Conservation (phyloP, 1,140 invertebrate species). For the Parasteatoda tepidariorum region DNA sequence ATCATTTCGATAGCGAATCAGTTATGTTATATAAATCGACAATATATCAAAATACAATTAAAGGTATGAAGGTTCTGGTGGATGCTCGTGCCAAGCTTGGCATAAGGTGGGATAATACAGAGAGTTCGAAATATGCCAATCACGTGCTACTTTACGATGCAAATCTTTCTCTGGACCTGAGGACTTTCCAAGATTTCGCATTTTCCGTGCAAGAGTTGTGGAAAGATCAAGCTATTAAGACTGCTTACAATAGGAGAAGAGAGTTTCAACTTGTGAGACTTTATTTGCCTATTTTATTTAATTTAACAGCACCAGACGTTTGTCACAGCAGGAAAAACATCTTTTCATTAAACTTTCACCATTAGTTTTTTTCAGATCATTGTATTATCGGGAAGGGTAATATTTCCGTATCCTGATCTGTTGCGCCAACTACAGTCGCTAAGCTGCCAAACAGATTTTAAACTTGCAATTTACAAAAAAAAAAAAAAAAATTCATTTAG, state of each 20-base stretch:
- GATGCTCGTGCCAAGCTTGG: conserved; percentile 92
- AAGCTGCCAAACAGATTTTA: no score
- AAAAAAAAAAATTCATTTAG: no score
- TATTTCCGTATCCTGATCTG: no score
- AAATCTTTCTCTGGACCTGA: conserved; percentile 78
- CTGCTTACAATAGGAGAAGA: conserved; percentile 89
- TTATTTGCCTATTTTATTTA: no score
- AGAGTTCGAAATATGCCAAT: conserved; percentile 80
- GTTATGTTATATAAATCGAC: conserved; percentile 86
- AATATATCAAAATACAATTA: conserved; percentile 93
- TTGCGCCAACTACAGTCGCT: no score
- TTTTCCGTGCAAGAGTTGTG: conserved; percentile 85
- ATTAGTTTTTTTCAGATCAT: no score
- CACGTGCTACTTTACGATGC: conserved; percentile 71
- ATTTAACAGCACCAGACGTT: background rate
- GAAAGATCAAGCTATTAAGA: conserved; percentile 87
- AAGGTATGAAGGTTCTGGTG: conserved; percentile 94
- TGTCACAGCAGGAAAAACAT: background rate
- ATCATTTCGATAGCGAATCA: conserved; percentile 84
- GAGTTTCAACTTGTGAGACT: conserved; percentile 94
- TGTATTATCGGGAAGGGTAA: no score
- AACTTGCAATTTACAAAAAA: no score
- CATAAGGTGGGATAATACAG: conserved; percentile 89
- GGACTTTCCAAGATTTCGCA: conserved; percentile 84
- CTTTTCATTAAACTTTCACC: no score